These are phyloP conservation scores for Todiramphus saurophagus DNA, from an alignment of 2,113 vertebrate genomes.

Conservation along the genomic window DNA sequence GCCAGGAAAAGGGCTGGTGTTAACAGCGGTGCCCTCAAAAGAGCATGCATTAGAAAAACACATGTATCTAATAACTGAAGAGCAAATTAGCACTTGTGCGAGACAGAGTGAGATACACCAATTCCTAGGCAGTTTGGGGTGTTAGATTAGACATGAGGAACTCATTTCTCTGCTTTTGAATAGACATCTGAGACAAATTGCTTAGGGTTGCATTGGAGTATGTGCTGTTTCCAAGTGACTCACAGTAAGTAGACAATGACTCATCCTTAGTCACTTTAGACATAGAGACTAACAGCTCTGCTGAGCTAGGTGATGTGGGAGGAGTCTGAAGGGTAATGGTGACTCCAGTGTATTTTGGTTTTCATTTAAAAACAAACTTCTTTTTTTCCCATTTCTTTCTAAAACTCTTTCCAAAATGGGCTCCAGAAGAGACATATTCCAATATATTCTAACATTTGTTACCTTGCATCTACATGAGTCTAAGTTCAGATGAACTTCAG, in stretches of 20 bases:
- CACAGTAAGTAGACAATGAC: not conserved
- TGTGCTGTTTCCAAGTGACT: accelerated
- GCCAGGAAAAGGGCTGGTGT: not conserved
- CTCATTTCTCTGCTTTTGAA: not conserved
- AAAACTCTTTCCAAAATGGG: not conserved
- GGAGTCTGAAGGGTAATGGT: not conserved
- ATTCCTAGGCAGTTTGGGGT: not conserved
- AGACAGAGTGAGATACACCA: not conserved
- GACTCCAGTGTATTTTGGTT: not conserved
- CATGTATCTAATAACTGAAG: not conserved
- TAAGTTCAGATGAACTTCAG: not conserved
- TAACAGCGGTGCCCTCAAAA: accelerated
- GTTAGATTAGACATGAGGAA: not conserved
- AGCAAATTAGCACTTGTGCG: not conserved
- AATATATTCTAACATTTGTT: not conserved
- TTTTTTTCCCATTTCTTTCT: not conserved
- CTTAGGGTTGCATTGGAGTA: not conserved
- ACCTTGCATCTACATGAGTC: not conserved
- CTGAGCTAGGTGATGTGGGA: not conserved
- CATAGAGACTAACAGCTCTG: not conserved
- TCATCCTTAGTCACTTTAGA: not conserved
- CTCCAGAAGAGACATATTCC: not conserved
- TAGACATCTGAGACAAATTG: not conserved
- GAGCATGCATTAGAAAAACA: not conserved
- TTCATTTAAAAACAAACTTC: not conserved